Evolutionary conservation across 2,888 invertebrate species (phyloP).

Genomic region (Scaptodrosophila latifasciaeformis): DNA sequence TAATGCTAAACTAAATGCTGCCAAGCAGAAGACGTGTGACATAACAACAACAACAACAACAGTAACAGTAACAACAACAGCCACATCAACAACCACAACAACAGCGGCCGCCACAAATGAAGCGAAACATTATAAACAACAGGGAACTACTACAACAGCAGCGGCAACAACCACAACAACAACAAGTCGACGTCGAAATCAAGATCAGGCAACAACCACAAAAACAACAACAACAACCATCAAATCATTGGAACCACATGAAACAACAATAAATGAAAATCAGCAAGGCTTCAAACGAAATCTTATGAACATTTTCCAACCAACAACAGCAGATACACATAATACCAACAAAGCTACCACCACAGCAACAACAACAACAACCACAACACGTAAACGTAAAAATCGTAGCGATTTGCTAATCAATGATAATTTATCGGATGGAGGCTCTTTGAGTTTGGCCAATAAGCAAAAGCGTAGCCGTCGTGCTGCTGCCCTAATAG

Average conservation of each 20-base stretch:
- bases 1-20: slow-evolving; percentile 58
- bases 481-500: slow-evolving; percentile 52
- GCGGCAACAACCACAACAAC: slow-evolving; percentile 26
- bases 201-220: slow-evolving; percentile 20
- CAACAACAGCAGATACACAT: slow-evolving; percentile 23
- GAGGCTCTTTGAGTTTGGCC: too few species aligned
- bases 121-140: too few species aligned
- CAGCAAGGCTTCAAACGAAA: too few species aligned
- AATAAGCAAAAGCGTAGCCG: slow-evolving; percentile 54
- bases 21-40: slow-evolving; percentile 40
- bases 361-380: slow-evolving; percentile 36
- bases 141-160: too few species aligned
- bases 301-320: too few species aligned
- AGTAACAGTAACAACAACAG: slow-evolving; percentile 33
- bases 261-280: too few species aligned
- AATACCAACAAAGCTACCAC: slow-evolving; percentile 28
- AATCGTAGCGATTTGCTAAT: neutral
- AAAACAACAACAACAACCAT: too few species aligned
- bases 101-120: slow-evolving; percentile 23
- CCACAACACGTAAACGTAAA: neutral
- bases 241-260: too few species aligned
- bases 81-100: slow-evolving; percentile 10
- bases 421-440: neutral
- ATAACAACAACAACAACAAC: slow-evolving; percentile 35
- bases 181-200: too few species aligned